These are phyloP conservation scores for Bubo blakistoni DNA, from an alignment of 2,113 vertebrate genomes.

Conservation along the genomic window DNA sequence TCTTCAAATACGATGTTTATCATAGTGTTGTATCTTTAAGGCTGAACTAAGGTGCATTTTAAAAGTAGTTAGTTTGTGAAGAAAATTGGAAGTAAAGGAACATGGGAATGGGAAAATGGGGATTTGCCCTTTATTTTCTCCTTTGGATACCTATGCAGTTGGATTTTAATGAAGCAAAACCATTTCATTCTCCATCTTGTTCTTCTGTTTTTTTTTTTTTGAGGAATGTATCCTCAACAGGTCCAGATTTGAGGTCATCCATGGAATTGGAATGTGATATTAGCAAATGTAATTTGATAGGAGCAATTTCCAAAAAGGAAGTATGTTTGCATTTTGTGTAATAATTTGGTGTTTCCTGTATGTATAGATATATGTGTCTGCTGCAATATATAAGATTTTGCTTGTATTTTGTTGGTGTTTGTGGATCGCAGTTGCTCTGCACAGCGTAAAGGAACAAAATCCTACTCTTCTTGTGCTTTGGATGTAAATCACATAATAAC, in stretches of 20 bases:
- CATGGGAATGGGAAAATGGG: neutral
- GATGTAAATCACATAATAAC: neutral
- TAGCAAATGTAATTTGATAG: neutral
- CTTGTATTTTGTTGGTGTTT: neutral
- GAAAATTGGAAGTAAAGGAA: neutral
- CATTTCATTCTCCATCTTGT: neutral
- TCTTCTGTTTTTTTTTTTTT: neutral
- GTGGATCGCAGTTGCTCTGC: neutral
- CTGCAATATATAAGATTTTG: neutral
- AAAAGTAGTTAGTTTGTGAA: neutral
- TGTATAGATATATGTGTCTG: neutral
- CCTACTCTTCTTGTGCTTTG: neutral
- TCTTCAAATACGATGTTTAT: neutral
- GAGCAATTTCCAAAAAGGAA: neutral
- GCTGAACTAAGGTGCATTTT: neutral
- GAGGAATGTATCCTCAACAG: fast-evolving
- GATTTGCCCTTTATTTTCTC: neutral
- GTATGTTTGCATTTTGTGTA: neutral
- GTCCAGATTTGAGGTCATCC: neutral
- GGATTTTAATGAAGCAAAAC: neutral
- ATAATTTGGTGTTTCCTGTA: neutral
- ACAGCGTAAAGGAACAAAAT: neutral
- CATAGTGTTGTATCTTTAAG: neutral
- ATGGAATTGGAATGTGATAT: neutral
- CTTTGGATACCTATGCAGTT: neutral